Evolutionary conservation across 1,140 invertebrate species (phyloP).

Genomic region (Metopolophium dirhodum): DNA sequence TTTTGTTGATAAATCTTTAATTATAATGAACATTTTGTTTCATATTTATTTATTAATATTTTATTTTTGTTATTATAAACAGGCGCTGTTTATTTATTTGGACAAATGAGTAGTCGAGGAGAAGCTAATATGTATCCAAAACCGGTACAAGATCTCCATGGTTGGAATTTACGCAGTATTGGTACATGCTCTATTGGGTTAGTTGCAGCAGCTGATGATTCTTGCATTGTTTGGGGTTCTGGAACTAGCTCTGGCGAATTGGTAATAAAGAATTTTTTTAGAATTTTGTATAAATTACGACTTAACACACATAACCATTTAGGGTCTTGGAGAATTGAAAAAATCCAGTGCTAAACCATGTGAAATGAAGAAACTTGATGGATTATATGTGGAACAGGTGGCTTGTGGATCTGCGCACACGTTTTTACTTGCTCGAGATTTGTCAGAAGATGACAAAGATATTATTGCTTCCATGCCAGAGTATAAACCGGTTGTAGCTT

Average conservation of each 20-base stretch:
- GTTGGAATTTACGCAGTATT: slow-evolving; percentile 86
- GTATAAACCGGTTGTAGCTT: slow-evolving; percentile 63
- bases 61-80: slow-evolving; percentile 31
- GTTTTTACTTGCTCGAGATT: slow-evolving; percentile 73
- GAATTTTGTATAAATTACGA: slow-evolving; percentile 14
- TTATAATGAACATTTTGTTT: background rate
- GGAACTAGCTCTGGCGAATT: slow-evolving; percentile 92
- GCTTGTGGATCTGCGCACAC: slow-evolving; percentile 86
- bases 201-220: slow-evolving; percentile 87
- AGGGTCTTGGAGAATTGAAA: slow-evolving; percentile 87
- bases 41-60: background rate
- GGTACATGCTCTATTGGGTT: slow-evolving; percentile 82
- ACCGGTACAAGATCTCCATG: slow-evolving; percentile 87
- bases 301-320: slow-evolving; percentile 58
- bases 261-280: slow-evolving; percentile 65
- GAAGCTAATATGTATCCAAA: slow-evolving; percentile 98
- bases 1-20: background rate
- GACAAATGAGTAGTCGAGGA: slow-evolving; percentile 88
- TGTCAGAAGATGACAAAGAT: slow-evolving; percentile 72
- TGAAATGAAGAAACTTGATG: slow-evolving; percentile 84
- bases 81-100: slow-evolving; percentile 81
- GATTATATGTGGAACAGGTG: slow-evolving; percentile 79
- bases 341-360: slow-evolving; percentile 88
- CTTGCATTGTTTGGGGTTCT: slow-evolving; percentile 88
- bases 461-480: slow-evolving; percentile 70